Percentiles rank a stretch among this genome's conserved stretches.
phyloP scores from a whole-genome alignment of 1,140 invertebrate genomes.

The Philopotamus ludificatus region DNA sequence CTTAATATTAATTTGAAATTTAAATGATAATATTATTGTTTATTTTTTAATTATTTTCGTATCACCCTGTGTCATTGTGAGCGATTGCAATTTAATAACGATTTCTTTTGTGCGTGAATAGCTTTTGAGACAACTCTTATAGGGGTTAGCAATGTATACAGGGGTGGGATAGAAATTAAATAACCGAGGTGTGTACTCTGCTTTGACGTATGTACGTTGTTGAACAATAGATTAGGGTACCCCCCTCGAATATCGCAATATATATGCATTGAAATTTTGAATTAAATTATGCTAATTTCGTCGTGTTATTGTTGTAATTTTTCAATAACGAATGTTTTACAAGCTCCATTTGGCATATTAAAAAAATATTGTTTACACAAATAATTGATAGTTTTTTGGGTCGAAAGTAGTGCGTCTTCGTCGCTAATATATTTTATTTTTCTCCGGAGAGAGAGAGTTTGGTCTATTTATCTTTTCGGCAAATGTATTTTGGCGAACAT shows the following conservation, averaged over 20 bases:
- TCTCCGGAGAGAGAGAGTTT: background rate
- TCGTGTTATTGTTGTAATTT: slow-evolving; percentile 25
- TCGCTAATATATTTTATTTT: background rate
- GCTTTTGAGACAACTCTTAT: slow-evolving; percentile 12
- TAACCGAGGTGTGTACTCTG: slow-evolving; percentile 25
- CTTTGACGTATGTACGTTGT: slow-evolving; percentile 21
- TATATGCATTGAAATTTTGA: slow-evolving; percentile 28
- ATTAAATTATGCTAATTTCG: slow-evolving; percentile 25
- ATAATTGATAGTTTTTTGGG: too few relatives aligned
- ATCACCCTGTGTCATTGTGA: background rate
- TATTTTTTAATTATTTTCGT: background rate
- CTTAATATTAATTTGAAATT: too few relatives aligned
- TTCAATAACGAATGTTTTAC: slow-evolving; percentile 14
- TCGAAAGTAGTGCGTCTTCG: background rate
- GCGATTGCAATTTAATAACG: slow-evolving; percentile 28
- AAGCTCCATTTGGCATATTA: background rate
- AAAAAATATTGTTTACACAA: background rate
- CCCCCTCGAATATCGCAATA: background rate
- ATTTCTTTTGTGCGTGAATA: slow-evolving; percentile 20
- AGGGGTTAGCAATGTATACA: slow-evolving; percentile 13
- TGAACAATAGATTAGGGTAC: slow-evolving; percentile 22
- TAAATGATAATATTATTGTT: background rate
- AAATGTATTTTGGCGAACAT: slow-evolving; percentile 5
- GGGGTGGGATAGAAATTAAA: slow-evolving; percentile 25
- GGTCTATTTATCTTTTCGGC: slow-evolving; percentile 4